A percentile compares a stretch with the other conserved stretches of the same genome.
Evolutionary conservation across 2,888 invertebrate species (phyloP).

Genomic region (Atrina japonica): DNA sequence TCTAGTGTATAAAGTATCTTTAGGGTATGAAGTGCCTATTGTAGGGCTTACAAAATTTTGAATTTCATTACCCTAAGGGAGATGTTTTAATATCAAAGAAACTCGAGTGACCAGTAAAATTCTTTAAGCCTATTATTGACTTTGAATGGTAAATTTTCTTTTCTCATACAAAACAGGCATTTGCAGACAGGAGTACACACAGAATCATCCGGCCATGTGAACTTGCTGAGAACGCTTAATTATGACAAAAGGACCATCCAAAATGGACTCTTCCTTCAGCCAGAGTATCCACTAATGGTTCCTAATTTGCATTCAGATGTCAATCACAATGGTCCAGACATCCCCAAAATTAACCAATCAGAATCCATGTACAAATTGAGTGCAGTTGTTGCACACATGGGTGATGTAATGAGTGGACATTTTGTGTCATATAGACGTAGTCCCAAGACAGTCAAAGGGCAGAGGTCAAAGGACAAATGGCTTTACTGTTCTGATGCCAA

Average conservation of each 20-base stretch:
- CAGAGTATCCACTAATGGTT: conserved; percentile 15
- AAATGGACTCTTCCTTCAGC: conserved; percentile 67
- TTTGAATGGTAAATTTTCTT: neutral
- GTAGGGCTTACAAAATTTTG: neutral
- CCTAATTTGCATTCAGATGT: conserved; percentile 67
- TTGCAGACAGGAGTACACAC: neutral
- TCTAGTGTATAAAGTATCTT: no score
- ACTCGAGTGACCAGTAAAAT: no score
- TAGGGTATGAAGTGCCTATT: neutral
- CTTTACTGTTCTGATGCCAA: conserved; percentile 92
- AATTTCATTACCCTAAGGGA: no score
- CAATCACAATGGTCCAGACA: conserved; percentile 58
- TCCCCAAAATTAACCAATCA: conserved; percentile 42
- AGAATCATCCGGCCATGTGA: conserved; percentile 69
- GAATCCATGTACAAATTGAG: conserved; percentile 88
- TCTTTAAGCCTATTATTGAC: no score
- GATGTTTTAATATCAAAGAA: no score
- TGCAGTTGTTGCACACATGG: conserved; percentile 94
- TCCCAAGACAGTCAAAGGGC: conserved; percentile 70
- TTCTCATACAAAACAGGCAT: no score
- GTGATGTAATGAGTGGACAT: conserved; percentile 94
- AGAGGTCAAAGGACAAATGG: conserved; percentile 85
- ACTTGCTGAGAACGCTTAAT: conserved; percentile 76
- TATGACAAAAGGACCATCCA: conserved; percentile 71
- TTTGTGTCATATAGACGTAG: conserved; percentile 94